These are phyloP conservation scores for Scaptomyza pallida DNA, from an alignment of 1,140 invertebrate genomes.

Conservation along the genomic window DNA sequence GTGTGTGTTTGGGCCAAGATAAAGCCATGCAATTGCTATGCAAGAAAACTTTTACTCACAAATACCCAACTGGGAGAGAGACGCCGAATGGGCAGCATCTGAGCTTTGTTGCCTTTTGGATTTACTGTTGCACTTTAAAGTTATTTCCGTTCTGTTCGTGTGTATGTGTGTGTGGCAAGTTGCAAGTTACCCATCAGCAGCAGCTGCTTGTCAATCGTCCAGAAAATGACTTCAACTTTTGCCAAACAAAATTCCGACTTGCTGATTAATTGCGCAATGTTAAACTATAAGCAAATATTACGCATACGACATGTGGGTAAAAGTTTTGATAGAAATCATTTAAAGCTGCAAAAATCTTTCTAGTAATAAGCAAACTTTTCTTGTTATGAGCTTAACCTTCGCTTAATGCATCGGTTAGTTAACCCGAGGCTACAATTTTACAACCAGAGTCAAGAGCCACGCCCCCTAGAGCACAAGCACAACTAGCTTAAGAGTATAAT, in stretches of 20 bases:
- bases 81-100: constrained; percentile 1
- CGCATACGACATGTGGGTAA: constrained; percentile 50
- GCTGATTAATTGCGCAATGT: constrained; percentile 61
- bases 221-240: constrained; percentile 46
- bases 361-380: too few species aligned
- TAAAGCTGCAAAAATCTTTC: too few species aligned
- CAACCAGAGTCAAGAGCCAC: constrained; percentile 47
- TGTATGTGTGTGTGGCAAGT: not conserved
- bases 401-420: constrained; percentile 39
- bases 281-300: constrained; percentile 48
- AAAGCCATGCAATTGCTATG: constrained; percentile 71
- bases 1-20: constrained; percentile 52
- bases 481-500: constrained; percentile 35
- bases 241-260: constrained; percentile 42
- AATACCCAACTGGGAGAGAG: constrained; percentile 42
- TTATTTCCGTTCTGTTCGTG: constrained; percentile 33
- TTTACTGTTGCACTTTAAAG: constrained; percentile 73
- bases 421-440: constrained; percentile 49
- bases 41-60: constrained; percentile 67
- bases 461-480: not conserved
- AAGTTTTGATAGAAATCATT: too few species aligned
- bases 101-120: constrained; percentile 34
- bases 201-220: constrained; percentile 46
- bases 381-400: constrained; percentile 12
- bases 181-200: constrained; percentile 19